Percentiles rank a stretch among this genome's conserved stretches.
These are phyloP conservation scores for Gadus macrocephalus DNA, from an alignment of 2,113 vertebrate species.

Conservation along the genomic window DNA sequence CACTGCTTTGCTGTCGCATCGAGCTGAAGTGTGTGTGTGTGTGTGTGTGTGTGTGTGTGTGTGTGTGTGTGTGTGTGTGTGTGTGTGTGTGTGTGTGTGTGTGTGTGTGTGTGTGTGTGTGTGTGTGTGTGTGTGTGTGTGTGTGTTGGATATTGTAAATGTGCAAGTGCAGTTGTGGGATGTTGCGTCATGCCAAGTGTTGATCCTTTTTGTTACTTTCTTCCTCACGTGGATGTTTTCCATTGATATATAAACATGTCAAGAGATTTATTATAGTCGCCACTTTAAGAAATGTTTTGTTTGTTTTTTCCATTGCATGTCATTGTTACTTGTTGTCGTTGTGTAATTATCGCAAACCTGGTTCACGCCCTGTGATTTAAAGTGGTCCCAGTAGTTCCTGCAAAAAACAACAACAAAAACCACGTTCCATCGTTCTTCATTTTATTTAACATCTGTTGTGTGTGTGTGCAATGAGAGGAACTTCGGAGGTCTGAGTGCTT, in stretches of 20 bases:
- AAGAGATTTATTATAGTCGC: conserved; percentile 26
- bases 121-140: conserved; percentile 15
- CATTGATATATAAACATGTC: conserved; percentile 29
- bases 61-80: conserved; percentile 12
- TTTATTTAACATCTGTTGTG: conserved; percentile 30
- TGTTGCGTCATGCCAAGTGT: background rate
- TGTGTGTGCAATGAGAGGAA: conserved; percentile 30
- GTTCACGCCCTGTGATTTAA: conserved; percentile 44
- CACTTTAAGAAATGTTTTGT: conserved; percentile 33
- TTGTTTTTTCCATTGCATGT: conserved; percentile 39
- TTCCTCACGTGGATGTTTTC: conserved; percentile 58
- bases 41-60: conserved; percentile 13
- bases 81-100: conserved; percentile 13
- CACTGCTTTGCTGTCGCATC: conserved; percentile 34
- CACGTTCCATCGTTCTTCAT: conserved; percentile 3
- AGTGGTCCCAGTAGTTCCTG: conserved; percentile 55
- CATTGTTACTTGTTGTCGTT: conserved; percentile 36
- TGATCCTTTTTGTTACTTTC: conserved; percentile 20
- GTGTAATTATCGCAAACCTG: conserved; percentile 5
- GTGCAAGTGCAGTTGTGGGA: conserved; percentile 29
- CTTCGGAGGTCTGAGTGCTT: conserved; percentile 50
- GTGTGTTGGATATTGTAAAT: conserved; percentile 8
- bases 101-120: conserved; percentile 17
- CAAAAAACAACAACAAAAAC: conserved; percentile 34
- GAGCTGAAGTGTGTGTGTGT: conserved; percentile 18